phyloP scores from a whole-genome alignment of 2,113 vertebrate genomes.

The Prionailurus viverrinus region DNA sequence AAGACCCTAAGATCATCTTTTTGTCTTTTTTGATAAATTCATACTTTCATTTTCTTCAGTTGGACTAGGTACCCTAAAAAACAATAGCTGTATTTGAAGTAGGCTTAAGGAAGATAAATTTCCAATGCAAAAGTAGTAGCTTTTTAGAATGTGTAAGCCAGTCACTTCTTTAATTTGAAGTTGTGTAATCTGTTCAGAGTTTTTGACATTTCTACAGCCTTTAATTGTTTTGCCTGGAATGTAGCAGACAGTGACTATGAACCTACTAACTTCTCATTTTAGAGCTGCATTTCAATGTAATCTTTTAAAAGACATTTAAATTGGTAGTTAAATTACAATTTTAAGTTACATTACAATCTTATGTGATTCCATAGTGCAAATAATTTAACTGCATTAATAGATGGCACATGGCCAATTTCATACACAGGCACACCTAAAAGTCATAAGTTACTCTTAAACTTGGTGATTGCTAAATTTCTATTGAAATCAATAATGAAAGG shows the following conservation, averaged over 20 bases:
- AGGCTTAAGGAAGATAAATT: slow-evolving; percentile 11
- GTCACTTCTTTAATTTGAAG: not conserved
- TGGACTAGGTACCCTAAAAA: not conserved
- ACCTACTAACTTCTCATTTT: not conserved
- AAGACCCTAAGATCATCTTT: not conserved
- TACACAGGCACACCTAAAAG: not conserved
- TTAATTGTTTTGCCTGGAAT: slow-evolving; percentile 17
- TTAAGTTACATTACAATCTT: slow-evolving; percentile 18
- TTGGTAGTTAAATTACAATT: slow-evolving; percentile 42
- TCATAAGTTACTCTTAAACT: not conserved
- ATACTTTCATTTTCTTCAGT: slow-evolving; percentile 49
- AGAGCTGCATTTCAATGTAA: not conserved
- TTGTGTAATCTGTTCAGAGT: not conserved
- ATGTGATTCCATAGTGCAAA: not conserved
- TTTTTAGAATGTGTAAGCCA: not conserved
- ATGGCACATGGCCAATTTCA: not conserved
- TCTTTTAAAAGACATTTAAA: slow-evolving; percentile 40
- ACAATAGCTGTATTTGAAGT: slow-evolving; percentile 23
- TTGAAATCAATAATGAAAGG: slow-evolving; percentile 2
- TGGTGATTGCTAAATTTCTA: not conserved
- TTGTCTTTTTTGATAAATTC: not conserved
- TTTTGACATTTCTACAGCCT: not conserved
- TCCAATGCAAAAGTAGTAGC: not conserved
- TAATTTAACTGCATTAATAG: slow-evolving; percentile 16
- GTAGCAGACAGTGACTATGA: not conserved